phyloP scores from a whole-genome alignment of 2,113 vertebrate species.

The Solea senegalensis region DNA sequence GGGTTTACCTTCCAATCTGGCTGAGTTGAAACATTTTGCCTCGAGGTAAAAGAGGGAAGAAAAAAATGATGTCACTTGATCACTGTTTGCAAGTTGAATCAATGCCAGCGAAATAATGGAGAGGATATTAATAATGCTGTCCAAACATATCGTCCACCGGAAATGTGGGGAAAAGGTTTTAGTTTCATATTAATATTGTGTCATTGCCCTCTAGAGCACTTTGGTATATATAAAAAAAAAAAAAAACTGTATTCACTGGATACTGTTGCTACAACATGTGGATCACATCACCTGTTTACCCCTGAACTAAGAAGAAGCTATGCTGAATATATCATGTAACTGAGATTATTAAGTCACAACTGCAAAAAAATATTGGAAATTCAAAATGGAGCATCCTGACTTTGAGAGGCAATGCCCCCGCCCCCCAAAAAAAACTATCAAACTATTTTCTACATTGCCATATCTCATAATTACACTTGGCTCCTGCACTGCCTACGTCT shows the following conservation, averaged over 20 bases:
- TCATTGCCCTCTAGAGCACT: neutral
- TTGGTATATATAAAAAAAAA: neutral
- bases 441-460: neutral
- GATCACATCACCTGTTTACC: neutral
- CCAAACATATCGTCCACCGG: conserved; percentile 31
- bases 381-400: neutral
- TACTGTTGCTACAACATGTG: neutral
- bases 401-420: neutral
- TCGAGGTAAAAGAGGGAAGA: conserved; percentile 8
- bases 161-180: conserved; percentile 34
- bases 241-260: neutral
- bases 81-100: conserved; percentile 31
- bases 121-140: conserved; percentile 10
- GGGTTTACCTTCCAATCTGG: conserved; percentile 2
- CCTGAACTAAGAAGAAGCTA: neutral
- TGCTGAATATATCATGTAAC: neutral
- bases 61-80: conserved; percentile 50
- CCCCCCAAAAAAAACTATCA: neutral
- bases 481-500: conserved; percentile 50
- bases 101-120: conserved; percentile 32
- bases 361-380: neutral
- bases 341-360: conserved; percentile 1
- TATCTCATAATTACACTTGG: conserved; percentile 15
- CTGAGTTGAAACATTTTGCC: conserved; percentile 28
- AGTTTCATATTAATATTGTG: conserved; percentile 29